Base-by-base conservation (phyloP, 2,888 invertebrate genomes). In the Megastigmus dorsalis region DNA sequence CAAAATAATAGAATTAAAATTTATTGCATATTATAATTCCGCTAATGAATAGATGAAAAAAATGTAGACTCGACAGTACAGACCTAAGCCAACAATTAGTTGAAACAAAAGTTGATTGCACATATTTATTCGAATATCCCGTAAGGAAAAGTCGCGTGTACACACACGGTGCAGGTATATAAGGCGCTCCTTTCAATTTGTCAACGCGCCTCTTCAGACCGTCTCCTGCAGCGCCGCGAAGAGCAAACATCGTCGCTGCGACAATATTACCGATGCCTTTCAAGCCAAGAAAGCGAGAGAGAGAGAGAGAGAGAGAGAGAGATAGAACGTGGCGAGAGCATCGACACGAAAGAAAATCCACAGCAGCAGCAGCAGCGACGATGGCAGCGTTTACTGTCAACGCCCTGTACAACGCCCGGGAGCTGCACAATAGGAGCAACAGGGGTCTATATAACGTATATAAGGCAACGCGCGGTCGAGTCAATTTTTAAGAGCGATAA, bases 401-500 rank as follows among this genome's bases (percentile, higher is more conserved):
- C 62, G 62, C 45, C 65, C 41, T 33, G 26, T 23, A 38, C 38
- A 30, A 38, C 18, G 48, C 43, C 38, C 36, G 13, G 1, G 48
- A 30, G 28, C 13, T 26, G 33, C 1, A 55, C 38, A n/a, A n/a
- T n/a, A 63, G 33, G 62, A 43, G 50, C 50, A 66, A 59, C 15
- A 41, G 54, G 63, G 57, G 48, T n/a, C 41, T 5, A 9, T 23
- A 15, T n/a, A 4, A 13, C 10, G 10, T 13, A 41, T 13, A 13
- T 7, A 41, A 41, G 5, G 13, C 10, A 15, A 9, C 15, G 18
- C 54, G 36, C 30, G 38, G 30, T 13, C 30, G 54, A 67, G 62
- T 50, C 57, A 57, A 72, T 76, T 71, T 76, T 71, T 67, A 60
- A 71, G 52, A 69, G 26, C 62, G 50, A 73, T 72, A 74, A 77